Percentiles rank a stretch among this genome's conserved stretches.
These are phyloP conservation scores for Nemopilema nomurai DNA, from an alignment of 30 jellyfish, hydroid and myxozoan species.

Conservation along the genomic window DNA sequence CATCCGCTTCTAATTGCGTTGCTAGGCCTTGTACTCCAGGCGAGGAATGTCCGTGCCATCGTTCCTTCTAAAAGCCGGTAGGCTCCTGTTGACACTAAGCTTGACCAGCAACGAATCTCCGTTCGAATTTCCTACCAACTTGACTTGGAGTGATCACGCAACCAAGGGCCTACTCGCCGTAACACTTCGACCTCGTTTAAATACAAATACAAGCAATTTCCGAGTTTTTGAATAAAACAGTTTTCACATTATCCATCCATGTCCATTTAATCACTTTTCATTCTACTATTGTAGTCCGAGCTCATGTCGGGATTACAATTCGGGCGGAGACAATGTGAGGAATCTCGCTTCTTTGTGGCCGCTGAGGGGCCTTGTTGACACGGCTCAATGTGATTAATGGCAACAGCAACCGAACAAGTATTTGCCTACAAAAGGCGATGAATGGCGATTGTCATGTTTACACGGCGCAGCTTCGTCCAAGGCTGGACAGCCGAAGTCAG, in stretches of 20 bases:
- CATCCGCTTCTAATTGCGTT: not conserved
- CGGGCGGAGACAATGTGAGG: constrained; percentile 16
- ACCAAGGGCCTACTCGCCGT: not conserved
- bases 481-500: too few relatives aligned
- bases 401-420: not conserved
- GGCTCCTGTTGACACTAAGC: not conserved
- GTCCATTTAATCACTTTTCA: constrained; percentile 9
- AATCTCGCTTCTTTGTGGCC: constrained; percentile 11
- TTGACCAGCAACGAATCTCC: not conserved
- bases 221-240: constrained; percentile 2
- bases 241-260: constrained; percentile 10
- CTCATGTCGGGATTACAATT: constrained; percentile 5
- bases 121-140: not conserved
- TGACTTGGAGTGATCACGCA: not conserved
- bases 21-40: not conserved
- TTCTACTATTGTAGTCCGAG: constrained; percentile 8
- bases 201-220: constrained; percentile 21
- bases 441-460: not conserved
- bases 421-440: not conserved
- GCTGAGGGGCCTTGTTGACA: constrained; percentile 25
- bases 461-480: not conserved
- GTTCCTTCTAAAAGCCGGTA: not conserved
- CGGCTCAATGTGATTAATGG: not conserved
- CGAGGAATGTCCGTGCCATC: not conserved
- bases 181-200: not conserved